Conservation (phyloP, 2,113 vertebrate genomes). For the Xiphophorus couchianus region DNA sequence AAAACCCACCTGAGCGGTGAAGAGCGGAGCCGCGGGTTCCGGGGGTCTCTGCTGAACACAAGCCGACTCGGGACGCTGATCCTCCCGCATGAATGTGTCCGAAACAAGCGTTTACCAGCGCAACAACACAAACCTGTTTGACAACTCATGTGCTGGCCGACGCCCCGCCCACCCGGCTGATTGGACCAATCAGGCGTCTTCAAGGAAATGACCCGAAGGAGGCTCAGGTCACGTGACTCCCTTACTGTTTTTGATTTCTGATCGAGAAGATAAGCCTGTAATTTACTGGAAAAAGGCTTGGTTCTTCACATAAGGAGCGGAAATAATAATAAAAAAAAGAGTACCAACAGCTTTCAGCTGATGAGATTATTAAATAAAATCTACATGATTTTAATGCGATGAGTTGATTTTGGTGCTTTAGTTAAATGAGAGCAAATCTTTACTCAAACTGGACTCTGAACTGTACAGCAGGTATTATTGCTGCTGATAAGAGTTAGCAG, state of each 20-base stretch:
- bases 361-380: not conserved
- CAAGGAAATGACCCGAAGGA: conserved; percentile 36
- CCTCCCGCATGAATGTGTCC: conserved; percentile 15
- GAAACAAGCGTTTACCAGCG: conserved; percentile 18
- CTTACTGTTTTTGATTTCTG: conserved; percentile 1
- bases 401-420: not conserved
- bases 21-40: not conserved
- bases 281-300: not conserved
- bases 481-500: not conserved
- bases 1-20: conserved; percentile 51
- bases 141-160: conserved; percentile 53
- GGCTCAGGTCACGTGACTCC: conserved; percentile 47
- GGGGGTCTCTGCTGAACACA: not conserved
- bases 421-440: not conserved
- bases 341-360: not conserved
- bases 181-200: conserved; percentile 39
- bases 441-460: not conserved
- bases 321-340: not conserved
- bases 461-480: not conserved
- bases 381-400: too few species aligned
- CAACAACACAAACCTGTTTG: conserved; percentile 74
- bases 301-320: not conserved
- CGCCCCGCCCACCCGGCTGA: conserved; percentile 44
- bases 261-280: not conserved
- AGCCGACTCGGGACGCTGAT: not conserved